A percentile compares a stretch with the other conserved stretches of the same genome.
Evolutionary conservation across 37 sponge, comb jelly and placozoan species (phyloP).

Genomic region (Agelas oroides): DNA sequence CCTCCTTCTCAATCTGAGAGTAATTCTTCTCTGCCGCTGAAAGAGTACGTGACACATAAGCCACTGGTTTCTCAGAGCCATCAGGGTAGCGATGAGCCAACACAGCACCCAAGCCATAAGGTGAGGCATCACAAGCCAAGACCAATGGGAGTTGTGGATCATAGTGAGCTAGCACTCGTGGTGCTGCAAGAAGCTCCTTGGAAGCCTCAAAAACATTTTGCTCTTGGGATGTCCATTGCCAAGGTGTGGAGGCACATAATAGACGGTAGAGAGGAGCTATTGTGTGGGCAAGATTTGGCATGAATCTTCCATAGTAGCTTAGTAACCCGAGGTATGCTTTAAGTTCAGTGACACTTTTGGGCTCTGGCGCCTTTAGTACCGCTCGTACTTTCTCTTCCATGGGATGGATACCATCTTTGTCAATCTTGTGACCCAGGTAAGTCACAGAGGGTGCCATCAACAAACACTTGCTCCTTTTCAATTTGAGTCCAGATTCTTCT

Average conservation of each 20-base stretch:
- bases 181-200: background rate
- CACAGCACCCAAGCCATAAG: conserved; percentile 27
- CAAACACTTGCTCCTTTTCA: conserved; percentile 9
- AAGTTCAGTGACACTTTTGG: background rate
- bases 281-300: background rate
- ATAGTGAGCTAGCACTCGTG: conserved; percentile 9
- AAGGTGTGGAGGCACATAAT: background rate
- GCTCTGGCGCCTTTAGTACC: background rate
- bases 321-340: conserved; percentile 8
- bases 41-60: conserved; percentile 6
- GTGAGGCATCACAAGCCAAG: conserved; percentile 24
- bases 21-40: conserved; percentile 25
- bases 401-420: conserved; percentile 11
- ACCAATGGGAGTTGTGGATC: background rate
- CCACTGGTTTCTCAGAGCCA: conserved; percentile 4
- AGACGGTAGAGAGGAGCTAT: conserved; percentile 4
- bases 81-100: conserved; percentile 1
- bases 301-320: conserved; percentile 16
- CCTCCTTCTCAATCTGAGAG: conserved; percentile 37
- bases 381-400: background rate
- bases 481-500: background rate
- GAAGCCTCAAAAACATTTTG: background rate
- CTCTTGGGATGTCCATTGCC: background rate
- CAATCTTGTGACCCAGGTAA: conserved; percentile 29
- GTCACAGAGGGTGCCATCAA: conserved; percentile 4